Evolutionary conservation across 2,888 invertebrate species (phyloP).

Genomic region (Drosophila yooni): DNA sequence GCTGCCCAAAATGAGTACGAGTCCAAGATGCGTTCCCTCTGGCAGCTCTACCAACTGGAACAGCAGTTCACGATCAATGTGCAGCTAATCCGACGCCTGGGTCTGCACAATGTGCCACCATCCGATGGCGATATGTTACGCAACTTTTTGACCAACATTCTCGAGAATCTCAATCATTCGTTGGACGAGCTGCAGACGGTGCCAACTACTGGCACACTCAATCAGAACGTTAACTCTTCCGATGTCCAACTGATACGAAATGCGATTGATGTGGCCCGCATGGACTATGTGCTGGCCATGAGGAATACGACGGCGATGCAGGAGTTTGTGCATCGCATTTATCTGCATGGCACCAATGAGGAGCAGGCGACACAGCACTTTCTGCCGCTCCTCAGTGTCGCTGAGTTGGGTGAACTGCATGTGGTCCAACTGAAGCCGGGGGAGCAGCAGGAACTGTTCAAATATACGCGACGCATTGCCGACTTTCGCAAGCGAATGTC

Average conservation of each 20-base stretch:
- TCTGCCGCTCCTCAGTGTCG: constrained; percentile 59
- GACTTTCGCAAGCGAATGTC: constrained; percentile 80
- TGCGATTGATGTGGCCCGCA: constrained; percentile 32
- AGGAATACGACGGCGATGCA: constrained; percentile 81
- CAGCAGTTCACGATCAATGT: constrained; percentile 74
- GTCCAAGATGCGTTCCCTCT: constrained; percentile 71
- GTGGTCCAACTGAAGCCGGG: constrained; percentile 22
- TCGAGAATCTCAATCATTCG: constrained; percentile 29
- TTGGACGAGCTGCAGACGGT: constrained; percentile 7
- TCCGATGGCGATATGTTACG: constrained; percentile 52
- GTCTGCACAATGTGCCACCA: constrained; percentile 57
- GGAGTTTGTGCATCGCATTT: constrained; percentile 72
- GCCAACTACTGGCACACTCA: neutral
- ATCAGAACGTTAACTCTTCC: neutral
- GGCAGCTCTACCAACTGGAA: constrained; percentile 79
- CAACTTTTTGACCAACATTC: constrained; percentile 40
- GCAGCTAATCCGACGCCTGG: constrained; percentile 65
- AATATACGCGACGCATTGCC: constrained; percentile 70
- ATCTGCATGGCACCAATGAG: constrained; percentile 66
- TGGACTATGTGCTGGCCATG: constrained; percentile 57
- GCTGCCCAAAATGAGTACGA: constrained; percentile 76
- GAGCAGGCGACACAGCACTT: constrained; percentile 44
- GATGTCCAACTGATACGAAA: constrained; percentile 39
- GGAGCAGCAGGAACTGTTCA: constrained; percentile 67
- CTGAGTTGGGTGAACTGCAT: constrained; percentile 56